Conservation (phyloP, 2,113 vertebrate species). For the Tursiops truncatus region DNA sequence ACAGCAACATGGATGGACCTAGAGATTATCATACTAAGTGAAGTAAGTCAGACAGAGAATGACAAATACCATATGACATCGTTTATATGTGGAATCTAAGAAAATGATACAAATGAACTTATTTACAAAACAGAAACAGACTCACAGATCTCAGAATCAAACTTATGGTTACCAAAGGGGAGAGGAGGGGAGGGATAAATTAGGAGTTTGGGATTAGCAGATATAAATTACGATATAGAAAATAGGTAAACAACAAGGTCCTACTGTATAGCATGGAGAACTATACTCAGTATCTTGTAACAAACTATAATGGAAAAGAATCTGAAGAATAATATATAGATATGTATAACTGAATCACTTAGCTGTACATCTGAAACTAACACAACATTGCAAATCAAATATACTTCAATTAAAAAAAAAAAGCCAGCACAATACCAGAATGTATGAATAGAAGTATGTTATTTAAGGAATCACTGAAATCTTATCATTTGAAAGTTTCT, state of each 20-base stretch:
- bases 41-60: background rate
- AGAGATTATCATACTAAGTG: background rate
- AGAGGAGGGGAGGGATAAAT: background rate
- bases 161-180: background rate
- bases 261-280: background rate
- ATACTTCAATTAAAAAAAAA: background rate
- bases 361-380: background rate
- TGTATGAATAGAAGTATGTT: accelerated
- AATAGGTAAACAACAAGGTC: background rate
- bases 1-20: background rate
- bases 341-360: background rate
- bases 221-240: background rate
- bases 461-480: background rate
- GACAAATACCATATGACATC: background rate
- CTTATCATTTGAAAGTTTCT: background rate
- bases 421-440: background rate
- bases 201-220: background rate
- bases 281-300: background rate
- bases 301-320: background rate
- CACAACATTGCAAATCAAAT: background rate
- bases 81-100: background rate
- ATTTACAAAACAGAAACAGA: background rate
- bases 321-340: background rate
- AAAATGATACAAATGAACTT: background rate
- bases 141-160: background rate